Conservation (phyloP, 2,113 vertebrate species). For the Coracopsis vasa region DNA sequence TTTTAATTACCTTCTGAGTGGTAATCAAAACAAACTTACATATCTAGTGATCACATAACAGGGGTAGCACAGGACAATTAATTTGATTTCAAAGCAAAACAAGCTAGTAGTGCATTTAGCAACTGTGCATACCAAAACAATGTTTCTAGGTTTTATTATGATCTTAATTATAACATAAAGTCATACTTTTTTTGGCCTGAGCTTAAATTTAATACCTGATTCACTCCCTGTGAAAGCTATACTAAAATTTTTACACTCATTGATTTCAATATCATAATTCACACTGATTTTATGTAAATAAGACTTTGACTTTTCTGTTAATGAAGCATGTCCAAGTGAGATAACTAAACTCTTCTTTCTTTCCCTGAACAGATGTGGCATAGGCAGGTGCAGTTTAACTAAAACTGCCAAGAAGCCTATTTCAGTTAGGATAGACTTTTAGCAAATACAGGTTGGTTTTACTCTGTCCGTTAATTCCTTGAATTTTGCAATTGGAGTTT, state of each 20-base stretch:
- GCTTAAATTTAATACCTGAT: not conserved
- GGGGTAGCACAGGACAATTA: slow-evolving; percentile 7
- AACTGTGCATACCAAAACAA: not conserved
- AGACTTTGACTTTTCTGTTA: not conserved
- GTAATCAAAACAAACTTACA: slow-evolving; percentile 50
- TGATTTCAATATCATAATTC: not conserved
- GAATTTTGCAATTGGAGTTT: not conserved
- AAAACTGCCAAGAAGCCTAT: not conserved
- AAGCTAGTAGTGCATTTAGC: not conserved
- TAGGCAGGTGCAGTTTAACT: not conserved
- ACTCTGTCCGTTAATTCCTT: not conserved
- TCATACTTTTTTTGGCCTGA: not conserved
- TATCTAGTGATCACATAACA: not conserved
- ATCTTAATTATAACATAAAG: not conserved
- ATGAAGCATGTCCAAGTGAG: not conserved
- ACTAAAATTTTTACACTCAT: not conserved
- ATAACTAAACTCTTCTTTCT: not conserved
- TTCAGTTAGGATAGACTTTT: not conserved
- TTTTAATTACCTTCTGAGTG: slow-evolving; percentile 53
- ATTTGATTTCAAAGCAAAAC: slow-evolving; percentile 48
- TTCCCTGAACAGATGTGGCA: not conserved
- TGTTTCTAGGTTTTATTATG: not conserved
- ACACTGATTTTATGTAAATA: not conserved
- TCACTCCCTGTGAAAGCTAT: not conserved
- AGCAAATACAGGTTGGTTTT: not conserved